A percentile compares a stretch with the other conserved stretches of the same genome.
These are phyloP conservation scores for Cygnus buccinator DNA, from an alignment of 2,113 vertebrate genomes.

Conservation along the genomic window DNA sequence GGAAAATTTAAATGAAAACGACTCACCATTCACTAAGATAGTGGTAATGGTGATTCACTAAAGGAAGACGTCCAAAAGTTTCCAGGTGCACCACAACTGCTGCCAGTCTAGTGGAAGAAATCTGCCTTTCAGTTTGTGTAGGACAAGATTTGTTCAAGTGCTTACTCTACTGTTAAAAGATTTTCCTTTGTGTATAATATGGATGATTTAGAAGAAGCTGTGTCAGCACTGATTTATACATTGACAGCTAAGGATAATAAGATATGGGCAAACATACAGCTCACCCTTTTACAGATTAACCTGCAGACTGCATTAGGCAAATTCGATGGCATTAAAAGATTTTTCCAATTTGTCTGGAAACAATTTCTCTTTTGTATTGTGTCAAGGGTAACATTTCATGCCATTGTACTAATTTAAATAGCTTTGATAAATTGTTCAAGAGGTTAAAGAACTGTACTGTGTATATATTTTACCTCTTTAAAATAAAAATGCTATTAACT, in stretches of 20 bases:
- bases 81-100: not conserved
- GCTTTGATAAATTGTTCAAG: slow-evolving; percentile 82
- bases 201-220: slow-evolving; percentile 83
- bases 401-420: slow-evolving; percentile 84
- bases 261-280: slow-evolving; percentile 82
- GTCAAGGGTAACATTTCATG: slow-evolving; percentile 84
- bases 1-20: slow-evolving; percentile 12
- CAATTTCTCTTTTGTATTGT: slow-evolving; percentile 84
- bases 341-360: slow-evolving; percentile 88
- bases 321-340: slow-evolving; percentile 88
- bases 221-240: slow-evolving; percentile 85
- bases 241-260: slow-evolving; percentile 87
- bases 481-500: slow-evolving; percentile 84
- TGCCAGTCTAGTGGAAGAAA: slow-evolving; percentile 33
- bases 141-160: slow-evolving; percentile 68
- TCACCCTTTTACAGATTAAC: slow-evolving; percentile 87
- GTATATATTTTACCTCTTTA: slow-evolving; percentile 80
- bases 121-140: slow-evolving; percentile 61
- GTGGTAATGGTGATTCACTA: not conserved
- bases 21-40: slow-evolving; percentile 21
- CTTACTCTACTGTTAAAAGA: slow-evolving; percentile 53
- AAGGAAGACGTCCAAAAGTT: slow-evolving; percentile 38
- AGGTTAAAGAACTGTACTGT: slow-evolving; percentile 78
- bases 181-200: slow-evolving; percentile 73
- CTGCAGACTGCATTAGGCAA: slow-evolving; percentile 89